These are phyloP conservation scores for Euleptes europaea DNA, from an alignment of 2,113 vertebrate species.

Conservation along the genomic window DNA sequence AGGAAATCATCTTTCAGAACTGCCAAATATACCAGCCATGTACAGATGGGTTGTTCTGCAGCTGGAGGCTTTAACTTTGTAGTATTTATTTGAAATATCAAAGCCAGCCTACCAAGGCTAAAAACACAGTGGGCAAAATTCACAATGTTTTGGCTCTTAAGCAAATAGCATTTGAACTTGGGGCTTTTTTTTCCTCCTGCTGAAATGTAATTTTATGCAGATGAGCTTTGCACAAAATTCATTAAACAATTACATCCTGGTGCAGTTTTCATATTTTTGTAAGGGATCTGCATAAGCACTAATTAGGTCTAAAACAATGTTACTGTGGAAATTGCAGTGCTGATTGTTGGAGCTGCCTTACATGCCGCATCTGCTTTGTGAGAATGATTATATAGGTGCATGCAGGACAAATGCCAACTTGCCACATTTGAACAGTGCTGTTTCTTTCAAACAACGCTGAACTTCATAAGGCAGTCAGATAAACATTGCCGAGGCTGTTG, in stretches of 20 bases:
- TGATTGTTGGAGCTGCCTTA: constrained; percentile 76
- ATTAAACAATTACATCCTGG: constrained; percentile 86
- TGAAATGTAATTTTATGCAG: constrained; percentile 83
- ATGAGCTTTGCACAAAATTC: constrained; percentile 85
- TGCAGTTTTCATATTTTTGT: constrained; percentile 84
- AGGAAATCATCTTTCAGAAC: constrained; percentile 78
- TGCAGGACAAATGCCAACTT: constrained; percentile 69
- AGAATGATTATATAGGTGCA: constrained; percentile 78
- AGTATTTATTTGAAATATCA: constrained; percentile 83
- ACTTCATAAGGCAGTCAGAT: constrained; percentile 63
- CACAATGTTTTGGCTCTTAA: constrained; percentile 82
- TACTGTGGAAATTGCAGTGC: constrained; percentile 82
- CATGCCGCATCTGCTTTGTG: constrained; percentile 77
- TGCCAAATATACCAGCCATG: constrained; percentile 84
- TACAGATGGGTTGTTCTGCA: constrained; percentile 84
- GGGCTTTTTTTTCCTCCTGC: constrained; percentile 68
- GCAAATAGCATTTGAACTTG: constrained; percentile 83
- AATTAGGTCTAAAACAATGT: constrained; percentile 85
- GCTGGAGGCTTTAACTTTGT: constrained; percentile 84
- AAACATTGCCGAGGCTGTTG: constrained; percentile 53
- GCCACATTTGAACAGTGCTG: constrained; percentile 63
- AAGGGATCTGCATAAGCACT: constrained; percentile 81
- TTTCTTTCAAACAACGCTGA: constrained; percentile 70
- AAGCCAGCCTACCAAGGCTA: constrained; percentile 80
- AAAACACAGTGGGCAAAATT: constrained; percentile 77